Evolutionary conservation across 2,797 vertebrate species (phyloP).

Genomic region (Poeciliopsis turneri): DNA sequence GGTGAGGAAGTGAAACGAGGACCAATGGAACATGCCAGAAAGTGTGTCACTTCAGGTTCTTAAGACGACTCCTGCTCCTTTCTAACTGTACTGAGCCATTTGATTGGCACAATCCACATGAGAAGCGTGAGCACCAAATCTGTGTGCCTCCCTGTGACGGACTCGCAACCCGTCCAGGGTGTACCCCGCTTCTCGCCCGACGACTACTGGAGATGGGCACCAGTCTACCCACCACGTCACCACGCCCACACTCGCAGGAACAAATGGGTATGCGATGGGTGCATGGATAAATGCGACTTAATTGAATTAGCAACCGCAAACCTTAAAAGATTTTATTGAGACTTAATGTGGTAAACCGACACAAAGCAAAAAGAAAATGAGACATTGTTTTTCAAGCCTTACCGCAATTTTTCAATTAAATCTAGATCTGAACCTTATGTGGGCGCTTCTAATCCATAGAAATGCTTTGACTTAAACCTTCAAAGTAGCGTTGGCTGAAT

Average conservation of each 20-base stretch:
- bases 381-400: not conserved
- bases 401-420: conserved; percentile 1
- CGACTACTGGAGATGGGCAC: not conserved
- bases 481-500: not conserved
- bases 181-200: not conserved
- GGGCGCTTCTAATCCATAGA: not conserved
- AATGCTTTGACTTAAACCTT: not conserved
- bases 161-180: not conserved
- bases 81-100: not conserved
- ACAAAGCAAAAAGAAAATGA: not conserved
- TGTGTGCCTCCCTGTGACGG: not conserved
- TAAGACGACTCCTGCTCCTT: not conserved
- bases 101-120: not conserved
- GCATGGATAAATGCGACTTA: not conserved
- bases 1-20: conserved; percentile 71
- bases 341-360: not conserved
- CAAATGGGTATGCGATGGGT: not conserved
- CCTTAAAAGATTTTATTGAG: not conserved
- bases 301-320: not conserved
- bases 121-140: not conserved
- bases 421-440: not conserved
- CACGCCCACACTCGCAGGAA: not conserved
- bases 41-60: not conserved
- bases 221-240: not conserved
- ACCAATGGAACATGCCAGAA: not conserved